These are phyloP conservation scores for Euzetes globulus DNA, from an alignment of 2,888 invertebrate genomes.

Conservation along the genomic window DNA sequence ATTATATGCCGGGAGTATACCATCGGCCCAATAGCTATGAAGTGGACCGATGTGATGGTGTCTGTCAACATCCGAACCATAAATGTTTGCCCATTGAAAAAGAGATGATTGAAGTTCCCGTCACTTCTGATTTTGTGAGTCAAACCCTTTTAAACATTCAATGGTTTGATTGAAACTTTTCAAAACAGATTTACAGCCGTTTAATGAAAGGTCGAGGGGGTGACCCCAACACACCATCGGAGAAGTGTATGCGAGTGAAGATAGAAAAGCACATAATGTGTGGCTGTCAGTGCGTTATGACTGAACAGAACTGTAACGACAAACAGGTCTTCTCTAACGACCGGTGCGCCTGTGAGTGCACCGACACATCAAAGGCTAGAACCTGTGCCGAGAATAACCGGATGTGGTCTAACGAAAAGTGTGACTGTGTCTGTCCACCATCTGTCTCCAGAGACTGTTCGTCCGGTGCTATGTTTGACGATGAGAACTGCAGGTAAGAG, in stretches of 20 bases:
- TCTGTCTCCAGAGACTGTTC: constrained; percentile 10
- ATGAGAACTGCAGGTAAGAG: constrained; percentile 7
- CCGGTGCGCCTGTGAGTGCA: constrained; percentile 22
- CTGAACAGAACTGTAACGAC: constrained; percentile 25
- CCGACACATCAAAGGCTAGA: background rate
- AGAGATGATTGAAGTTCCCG: constrained; percentile 7
- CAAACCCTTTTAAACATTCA: background rate
- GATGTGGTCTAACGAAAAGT: constrained; percentile 12
- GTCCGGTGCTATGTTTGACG: constrained; percentile 11
- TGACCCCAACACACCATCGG: background rate
- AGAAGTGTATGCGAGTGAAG: constrained; percentile 24
- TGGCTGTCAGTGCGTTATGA: constrained; percentile 26
- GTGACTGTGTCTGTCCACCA: constrained; percentile 31
- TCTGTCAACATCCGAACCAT: constrained; percentile 8
- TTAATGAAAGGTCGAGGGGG: background rate
- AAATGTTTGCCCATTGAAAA: constrained; percentile 11
- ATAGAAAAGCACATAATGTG: constrained; percentile 32
- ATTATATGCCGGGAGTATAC: background rate
- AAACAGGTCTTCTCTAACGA: constrained; percentile 18
- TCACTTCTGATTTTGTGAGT: background rate
- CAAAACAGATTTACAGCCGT: background rate
- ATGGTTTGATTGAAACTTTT: background rate
- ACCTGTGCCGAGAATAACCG: background rate
- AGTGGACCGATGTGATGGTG: constrained; percentile 21
- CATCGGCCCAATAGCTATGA: background rate